These are phyloP conservation scores for Morpho deidamia DNA, from an alignment of 2,888 invertebrate species.

Conservation along the genomic window DNA sequence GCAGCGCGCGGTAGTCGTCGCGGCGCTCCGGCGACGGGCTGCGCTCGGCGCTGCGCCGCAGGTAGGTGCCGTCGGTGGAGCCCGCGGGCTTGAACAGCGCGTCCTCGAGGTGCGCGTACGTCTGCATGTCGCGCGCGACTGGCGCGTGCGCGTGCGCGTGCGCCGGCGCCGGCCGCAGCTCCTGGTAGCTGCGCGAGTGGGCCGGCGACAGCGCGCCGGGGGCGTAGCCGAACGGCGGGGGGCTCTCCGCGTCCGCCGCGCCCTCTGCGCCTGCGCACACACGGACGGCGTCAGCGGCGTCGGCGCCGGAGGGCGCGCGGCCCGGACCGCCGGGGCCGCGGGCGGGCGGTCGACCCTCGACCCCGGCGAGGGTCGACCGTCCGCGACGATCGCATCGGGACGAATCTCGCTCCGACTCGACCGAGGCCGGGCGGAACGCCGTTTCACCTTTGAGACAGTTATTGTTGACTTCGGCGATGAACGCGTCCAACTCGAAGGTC, in stretches of 20 bases:
- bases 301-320: conserved; percentile 15
- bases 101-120: conserved; percentile 53
- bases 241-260: conserved; percentile 48
- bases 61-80: conserved; percentile 52
- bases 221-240: conserved; percentile 63
- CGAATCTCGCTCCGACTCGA: conserved; percentile 17
- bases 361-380: no score
- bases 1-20: conserved; percentile 53
- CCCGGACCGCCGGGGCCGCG: conserved; percentile 2
- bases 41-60: conserved; percentile 54
- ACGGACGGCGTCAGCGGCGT: conserved; percentile 25
- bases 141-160: conserved; percentile 42
- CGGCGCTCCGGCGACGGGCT: conserved; percentile 55
- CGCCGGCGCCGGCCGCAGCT: conserved; percentile 57
- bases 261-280: conserved; percentile 52
- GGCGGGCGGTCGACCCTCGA: not conserved
- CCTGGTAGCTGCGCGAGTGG: conserved; percentile 70
- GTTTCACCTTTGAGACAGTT: conserved; percentile 51
- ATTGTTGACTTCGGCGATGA: conserved; percentile 64
- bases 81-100: conserved; percentile 35
- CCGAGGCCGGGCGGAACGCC: not conserved
- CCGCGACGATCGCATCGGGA: conserved; percentile 40
- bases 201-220: conserved; percentile 54
- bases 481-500: conserved; percentile 53
- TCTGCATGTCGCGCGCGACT: conserved; percentile 67